Conservation (phyloP, 2,888 invertebrate genomes). For the Xylophagus ater region DNA sequence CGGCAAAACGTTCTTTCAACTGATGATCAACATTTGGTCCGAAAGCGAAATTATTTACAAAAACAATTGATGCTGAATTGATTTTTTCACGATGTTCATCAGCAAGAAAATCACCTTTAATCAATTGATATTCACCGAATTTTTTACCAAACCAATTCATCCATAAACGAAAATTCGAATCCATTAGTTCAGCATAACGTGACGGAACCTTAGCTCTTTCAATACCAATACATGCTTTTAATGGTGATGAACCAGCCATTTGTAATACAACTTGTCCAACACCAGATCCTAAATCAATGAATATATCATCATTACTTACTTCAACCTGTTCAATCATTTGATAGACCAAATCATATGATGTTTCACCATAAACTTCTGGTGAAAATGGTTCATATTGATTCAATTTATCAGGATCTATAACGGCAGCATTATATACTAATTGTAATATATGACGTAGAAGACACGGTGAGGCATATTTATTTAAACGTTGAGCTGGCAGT, state of each 20-base stretch:
- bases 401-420: conserved; percentile 91
- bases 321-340: conserved; percentile 97
- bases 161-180: conserved; percentile 81
- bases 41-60: conserved; percentile 99
- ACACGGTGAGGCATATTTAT: conserved; percentile 72
- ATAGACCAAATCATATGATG: conserved; percentile 92
- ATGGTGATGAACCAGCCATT: conserved; percentile 91
- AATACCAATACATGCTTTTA: conserved; percentile 88
- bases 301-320: conserved; percentile 86
- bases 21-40: conserved; percentile 95
- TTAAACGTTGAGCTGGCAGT: conserved; percentile 70
- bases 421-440: conserved; percentile 96
- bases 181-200: conserved; percentile 89
- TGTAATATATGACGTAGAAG: conserved; percentile 90
- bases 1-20: conserved; percentile 90
- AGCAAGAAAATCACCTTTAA: conserved; percentile 90
- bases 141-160: conserved; percentile 98
- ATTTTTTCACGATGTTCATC: conserved; percentile 90
- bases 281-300: conserved; percentile 97
- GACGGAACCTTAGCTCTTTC: conserved; percentile 97
- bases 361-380: conserved; percentile 98
- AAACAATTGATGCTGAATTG: conserved; percentile 87
- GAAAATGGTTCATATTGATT: conserved; percentile 99
- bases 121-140: conserved; percentile 78
- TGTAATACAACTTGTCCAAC: conserved; percentile 98